Evolutionary conservation across 2,888 invertebrate species (phyloP).

Genomic region (Drosophila colorata): DNA sequence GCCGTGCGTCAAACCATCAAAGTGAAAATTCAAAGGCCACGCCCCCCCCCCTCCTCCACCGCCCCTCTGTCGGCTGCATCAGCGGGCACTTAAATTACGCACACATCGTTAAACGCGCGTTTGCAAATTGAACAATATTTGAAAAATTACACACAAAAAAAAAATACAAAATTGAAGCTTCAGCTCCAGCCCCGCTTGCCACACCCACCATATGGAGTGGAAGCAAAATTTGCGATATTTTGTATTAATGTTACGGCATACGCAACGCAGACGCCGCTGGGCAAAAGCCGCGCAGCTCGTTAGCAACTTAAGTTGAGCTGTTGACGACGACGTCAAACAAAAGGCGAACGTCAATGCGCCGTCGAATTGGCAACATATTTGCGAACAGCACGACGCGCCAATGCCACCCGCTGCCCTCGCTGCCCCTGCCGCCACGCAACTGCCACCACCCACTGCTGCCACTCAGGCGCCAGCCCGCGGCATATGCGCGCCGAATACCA

Average conservation of each 20-base stretch:
- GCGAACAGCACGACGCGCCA: conserved; percentile 71
- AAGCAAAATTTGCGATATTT: conserved; percentile 52
- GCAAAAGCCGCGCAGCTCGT: conserved; percentile 77
- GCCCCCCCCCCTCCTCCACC: neutral
- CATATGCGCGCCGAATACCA: conserved; percentile 58
- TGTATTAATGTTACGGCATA: conserved; percentile 77
- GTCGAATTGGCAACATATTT: conserved; percentile 84
- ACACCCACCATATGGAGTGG: conserved; percentile 52
- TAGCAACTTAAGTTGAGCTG: conserved; percentile 81
- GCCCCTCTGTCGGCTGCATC: conserved; percentile 17
- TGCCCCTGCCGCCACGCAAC: neutral
- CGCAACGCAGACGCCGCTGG: conserved; percentile 46
- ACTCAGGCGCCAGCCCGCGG: conserved; percentile 59
- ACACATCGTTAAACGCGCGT: conserved; percentile 82
- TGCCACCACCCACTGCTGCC: conserved; percentile 3
- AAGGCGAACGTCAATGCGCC: conserved; percentile 64
- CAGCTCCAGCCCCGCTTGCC: neutral
- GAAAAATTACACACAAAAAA: conserved; percentile 76
- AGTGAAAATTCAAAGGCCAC: conserved; percentile 74
- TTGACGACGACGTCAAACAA: conserved; percentile 62
- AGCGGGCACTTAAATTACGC: conserved; percentile 81
- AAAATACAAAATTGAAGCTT: conserved; percentile 34
- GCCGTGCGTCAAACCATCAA: conserved; percentile 57
- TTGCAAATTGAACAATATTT: conserved; percentile 84
- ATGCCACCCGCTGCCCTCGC: conserved; percentile 19